These are phyloP conservation scores for Pantherophis vulpinus DNA, from an alignment of 2,797 vertebrate genomes.

Conservation along the genomic window DNA sequence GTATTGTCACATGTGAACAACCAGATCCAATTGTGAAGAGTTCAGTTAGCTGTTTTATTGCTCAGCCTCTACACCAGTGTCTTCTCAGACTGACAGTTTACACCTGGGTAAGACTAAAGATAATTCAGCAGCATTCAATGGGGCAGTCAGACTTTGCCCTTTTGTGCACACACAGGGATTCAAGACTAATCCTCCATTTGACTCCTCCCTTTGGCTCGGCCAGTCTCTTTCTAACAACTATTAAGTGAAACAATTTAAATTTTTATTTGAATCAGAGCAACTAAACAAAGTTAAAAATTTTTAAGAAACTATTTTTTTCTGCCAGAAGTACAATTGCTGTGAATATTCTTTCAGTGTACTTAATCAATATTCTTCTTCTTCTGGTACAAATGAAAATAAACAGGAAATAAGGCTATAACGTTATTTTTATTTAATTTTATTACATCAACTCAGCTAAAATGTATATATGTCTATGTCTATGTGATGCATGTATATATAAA, in stretches of 20 bases:
- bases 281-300: not conserved
- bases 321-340: not conserved
- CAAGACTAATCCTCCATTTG: not conserved
- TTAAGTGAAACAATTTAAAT: constrained; percentile 67
- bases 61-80: not conserved
- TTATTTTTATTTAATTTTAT: not conserved
- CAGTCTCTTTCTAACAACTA: not conserved
- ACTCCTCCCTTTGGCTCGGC: not conserved
- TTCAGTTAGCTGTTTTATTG: not conserved
- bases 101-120: not conserved
- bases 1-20: not conserved
- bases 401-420: not conserved
- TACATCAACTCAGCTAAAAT: not conserved
- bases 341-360: not conserved
- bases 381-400: not conserved
- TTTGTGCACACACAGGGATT: not conserved
- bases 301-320: not conserved
- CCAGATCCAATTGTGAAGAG: not conserved
- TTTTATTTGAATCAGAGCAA: constrained; percentile 11
- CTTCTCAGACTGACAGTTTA: not conserved
- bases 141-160: not conserved
- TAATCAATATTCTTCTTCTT: not conserved
- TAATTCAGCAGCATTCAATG: not conserved
- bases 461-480: too few species aligned
- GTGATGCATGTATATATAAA: too few species aligned